These are phyloP conservation scores for Capromys pilorides DNA, from an alignment of 2,797 vertebrate genomes.

Conservation along the genomic window DNA sequence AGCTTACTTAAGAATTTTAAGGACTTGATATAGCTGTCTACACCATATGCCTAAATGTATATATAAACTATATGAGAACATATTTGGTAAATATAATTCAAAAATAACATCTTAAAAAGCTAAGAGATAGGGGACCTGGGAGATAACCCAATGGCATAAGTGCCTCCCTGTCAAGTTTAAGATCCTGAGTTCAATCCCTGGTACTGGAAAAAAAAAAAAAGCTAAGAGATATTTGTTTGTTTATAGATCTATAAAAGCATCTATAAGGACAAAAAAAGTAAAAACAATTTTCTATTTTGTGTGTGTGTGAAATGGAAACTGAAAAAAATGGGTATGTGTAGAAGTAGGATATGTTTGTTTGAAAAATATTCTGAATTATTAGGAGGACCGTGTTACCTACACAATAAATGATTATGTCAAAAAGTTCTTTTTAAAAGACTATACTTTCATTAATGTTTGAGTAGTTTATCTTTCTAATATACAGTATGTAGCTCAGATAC, in stretches of 20 bases:
- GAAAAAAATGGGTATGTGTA: background rate
- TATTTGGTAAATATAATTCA: background rate
- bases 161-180: too few relatives aligned
- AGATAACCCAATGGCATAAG: too few relatives aligned
- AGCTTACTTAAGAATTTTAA: background rate
- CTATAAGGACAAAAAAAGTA: background rate
- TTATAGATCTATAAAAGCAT: background rate
- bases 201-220: background rate
- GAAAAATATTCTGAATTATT: background rate
- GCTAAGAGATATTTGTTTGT: background rate
- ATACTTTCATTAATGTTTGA: background rate
- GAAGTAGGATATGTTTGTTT: background rate
- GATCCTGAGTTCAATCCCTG: too few relatives aligned
- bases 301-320: background rate
- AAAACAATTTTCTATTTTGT: background rate
- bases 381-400: background rate
- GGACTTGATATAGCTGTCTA: conserved; percentile 10
- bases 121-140: background rate
- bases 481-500: background rate
- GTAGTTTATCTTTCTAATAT: background rate
- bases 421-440: background rate
- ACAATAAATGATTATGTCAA: background rate
- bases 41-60: background rate
- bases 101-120: background rate
- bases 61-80: background rate